Percentiles rank a stretch among this genome's conserved stretches.
These are phyloP conservation scores for Nephrotoma guestfalica DNA, from an alignment of 2,888 invertebrate genomes.

Conservation along the genomic window DNA sequence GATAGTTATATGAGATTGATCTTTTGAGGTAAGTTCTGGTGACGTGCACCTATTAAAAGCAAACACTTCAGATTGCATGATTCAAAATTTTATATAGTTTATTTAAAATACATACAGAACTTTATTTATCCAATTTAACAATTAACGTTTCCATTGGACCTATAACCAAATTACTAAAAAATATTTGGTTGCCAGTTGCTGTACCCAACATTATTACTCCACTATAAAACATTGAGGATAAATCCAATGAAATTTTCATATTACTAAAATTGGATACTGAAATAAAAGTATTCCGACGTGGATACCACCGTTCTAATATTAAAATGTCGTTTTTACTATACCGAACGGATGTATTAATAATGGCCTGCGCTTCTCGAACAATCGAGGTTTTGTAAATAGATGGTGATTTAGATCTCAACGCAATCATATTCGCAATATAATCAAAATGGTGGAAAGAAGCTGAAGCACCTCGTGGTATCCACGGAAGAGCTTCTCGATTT, in stretches of 20 bases:
- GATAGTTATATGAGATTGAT: too few species aligned
- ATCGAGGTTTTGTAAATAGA: constrained; percentile 59
- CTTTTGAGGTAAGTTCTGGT: too few species aligned
- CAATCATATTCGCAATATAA: constrained; percentile 42
- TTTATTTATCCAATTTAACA: constrained; percentile 43
- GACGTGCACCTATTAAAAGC: too few species aligned
- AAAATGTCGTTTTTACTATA: constrained; percentile 49
- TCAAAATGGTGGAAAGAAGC: constrained; percentile 38
- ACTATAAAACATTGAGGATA: constrained; percentile 62
- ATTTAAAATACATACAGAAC: constrained; percentile 9
- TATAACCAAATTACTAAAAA: constrained; percentile 30
- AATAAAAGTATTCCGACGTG: constrained; percentile 60
- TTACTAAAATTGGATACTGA: constrained; percentile 58
- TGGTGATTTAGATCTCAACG: constrained; percentile 45
- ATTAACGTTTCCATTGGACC: constrained; percentile 48
- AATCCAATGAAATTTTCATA: constrained; percentile 45
- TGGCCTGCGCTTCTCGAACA: constrained; percentile 44
- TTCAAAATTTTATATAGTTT: background rate
- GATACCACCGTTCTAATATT: constrained; percentile 62
- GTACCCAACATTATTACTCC: constrained; percentile 33
- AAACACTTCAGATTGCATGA: too few species aligned
- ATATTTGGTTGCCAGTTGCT: constrained; percentile 21
- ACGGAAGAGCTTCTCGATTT: constrained; percentile 39
- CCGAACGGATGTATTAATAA: constrained; percentile 53
- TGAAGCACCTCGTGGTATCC: constrained; percentile 44